Evolutionary conservation across 2,888 invertebrate species (phyloP).

Genomic region (Sinopyrophorus schimmeli): DNA sequence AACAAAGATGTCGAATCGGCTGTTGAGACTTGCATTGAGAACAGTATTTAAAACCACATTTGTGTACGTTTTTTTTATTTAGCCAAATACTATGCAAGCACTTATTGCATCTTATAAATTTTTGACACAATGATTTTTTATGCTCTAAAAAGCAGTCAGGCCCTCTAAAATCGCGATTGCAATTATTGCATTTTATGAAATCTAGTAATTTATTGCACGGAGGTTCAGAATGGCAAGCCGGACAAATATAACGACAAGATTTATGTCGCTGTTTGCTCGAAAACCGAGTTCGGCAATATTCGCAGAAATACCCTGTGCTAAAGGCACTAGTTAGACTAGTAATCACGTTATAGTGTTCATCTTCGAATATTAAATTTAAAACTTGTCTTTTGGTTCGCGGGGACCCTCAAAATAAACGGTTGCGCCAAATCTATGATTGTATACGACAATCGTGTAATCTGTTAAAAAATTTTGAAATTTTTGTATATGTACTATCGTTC

Average conservation of each 20-base stretch:
- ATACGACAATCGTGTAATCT: conserved; percentile 2
- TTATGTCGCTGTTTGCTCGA: conserved; percentile 3
- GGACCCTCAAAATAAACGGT: conserved; percentile 4
- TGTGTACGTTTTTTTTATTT: background rate
- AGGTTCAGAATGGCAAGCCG: conserved; percentile 11
- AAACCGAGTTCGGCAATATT: conserved; percentile 10
- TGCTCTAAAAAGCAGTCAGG: conserved; percentile 14
- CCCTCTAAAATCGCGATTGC: conserved; percentile 16
- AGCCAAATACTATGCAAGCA: conserved; percentile 7
- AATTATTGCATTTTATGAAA: conserved; percentile 7
- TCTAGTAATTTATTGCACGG: conserved; percentile 5
- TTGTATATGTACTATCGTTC: background rate
- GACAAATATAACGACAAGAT: conserved; percentile 19
- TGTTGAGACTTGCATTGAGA: background rate
- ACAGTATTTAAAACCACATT: background rate
- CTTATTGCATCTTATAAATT: conserved; percentile 1
- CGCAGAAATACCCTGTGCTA: conserved; percentile 20
- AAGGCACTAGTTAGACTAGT: conserved; percentile 5
- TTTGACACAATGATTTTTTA: background rate
- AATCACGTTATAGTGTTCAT: conserved; percentile 23
- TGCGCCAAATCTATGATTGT: background rate
- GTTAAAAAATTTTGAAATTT: conserved; percentile 1
- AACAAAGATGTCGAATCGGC: conserved; percentile 21
- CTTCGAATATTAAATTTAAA: conserved; percentile 18
- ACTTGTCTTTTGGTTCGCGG: background rate